Percentiles rank a stretch among this genome's conserved stretches.
These are phyloP conservation scores for Elymnias hypermnestra DNA, from an alignment of 1,140 invertebrate genomes.

Conservation along the genomic window DNA sequence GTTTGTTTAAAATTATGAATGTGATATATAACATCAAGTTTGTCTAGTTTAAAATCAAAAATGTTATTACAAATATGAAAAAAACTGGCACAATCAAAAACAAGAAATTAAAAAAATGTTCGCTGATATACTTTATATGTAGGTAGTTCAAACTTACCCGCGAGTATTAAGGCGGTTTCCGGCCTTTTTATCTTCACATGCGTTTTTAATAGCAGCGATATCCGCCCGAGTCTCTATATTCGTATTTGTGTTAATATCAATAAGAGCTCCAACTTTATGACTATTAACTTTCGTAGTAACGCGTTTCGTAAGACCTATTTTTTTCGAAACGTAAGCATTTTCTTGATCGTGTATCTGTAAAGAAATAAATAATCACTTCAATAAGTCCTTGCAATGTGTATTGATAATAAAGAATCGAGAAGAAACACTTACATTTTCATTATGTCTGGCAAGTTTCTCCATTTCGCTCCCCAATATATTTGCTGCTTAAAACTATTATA, in stretches of 20 bases:
- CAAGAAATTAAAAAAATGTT: too few relatives aligned
- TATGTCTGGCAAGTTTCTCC: conserved; percentile 45
- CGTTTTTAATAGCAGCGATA: conserved; percentile 40
- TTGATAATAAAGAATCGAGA: background rate
- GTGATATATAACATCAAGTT: too few relatives aligned
- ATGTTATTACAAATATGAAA: too few relatives aligned
- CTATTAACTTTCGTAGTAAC: conserved; percentile 44
- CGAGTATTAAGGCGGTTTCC: conserved; percentile 12
- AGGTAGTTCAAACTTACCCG: conserved; percentile 28
- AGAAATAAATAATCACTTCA: too few relatives aligned
- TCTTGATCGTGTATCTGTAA: conserved; percentile 53
- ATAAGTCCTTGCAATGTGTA: background rate
- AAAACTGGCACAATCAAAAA: too few relatives aligned
- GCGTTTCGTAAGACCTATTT: conserved; percentile 31
- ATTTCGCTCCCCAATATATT: conserved; percentile 21
- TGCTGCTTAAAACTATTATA: too few relatives aligned
- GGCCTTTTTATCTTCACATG: conserved; percentile 57
- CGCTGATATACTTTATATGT: conserved; percentile 1
- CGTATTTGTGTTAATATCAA: conserved; percentile 40
- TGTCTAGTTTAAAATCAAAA: too few relatives aligned
- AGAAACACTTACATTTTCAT: conserved; percentile 38
- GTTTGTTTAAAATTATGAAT: too few relatives aligned
- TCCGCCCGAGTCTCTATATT: conserved; percentile 49
- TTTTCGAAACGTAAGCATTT: conserved; percentile 44
- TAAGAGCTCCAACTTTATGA: conserved; percentile 43